phyloP scores from a whole-genome alignment of 2,888 invertebrate species.

The Carterocephalus palaemon region DNA sequence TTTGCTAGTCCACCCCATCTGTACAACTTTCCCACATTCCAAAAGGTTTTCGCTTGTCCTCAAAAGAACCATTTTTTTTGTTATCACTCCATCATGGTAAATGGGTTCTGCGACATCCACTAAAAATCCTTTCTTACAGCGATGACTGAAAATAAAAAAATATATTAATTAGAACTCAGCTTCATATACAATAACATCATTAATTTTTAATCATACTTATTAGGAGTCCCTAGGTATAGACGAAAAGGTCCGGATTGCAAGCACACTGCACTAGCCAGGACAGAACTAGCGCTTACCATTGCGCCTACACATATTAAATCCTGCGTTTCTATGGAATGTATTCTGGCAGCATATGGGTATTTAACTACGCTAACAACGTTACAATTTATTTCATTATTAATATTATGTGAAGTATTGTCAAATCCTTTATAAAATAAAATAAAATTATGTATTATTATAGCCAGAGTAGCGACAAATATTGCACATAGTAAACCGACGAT shows the following conservation, averaged over 20 bases:
- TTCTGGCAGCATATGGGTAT: constrained; percentile 54
- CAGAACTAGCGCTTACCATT: constrained; percentile 48
- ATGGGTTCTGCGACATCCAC: constrained; percentile 48
- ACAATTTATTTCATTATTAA: constrained; percentile 44
- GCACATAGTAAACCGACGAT: constrained; percentile 48
- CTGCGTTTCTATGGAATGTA: constrained; percentile 50
- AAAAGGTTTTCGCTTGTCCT: constrained; percentile 49
- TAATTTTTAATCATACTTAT: constrained; percentile 44
- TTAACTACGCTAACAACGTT: constrained; percentile 51
- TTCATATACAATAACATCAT: neutral
- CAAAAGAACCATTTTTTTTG: constrained; percentile 53
- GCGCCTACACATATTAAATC: constrained; percentile 63
- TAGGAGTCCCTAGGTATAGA: constrained; percentile 48
- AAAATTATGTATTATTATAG: constrained; percentile 50
- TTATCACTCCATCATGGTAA: constrained; percentile 46
- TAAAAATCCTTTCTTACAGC: constrained; percentile 62
- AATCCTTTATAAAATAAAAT: constrained; percentile 50
- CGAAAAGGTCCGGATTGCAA: constrained; percentile 54
- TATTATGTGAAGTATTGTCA: constrained; percentile 25
- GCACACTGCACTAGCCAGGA: constrained; percentile 57
- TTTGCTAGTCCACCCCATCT: constrained; percentile 37
- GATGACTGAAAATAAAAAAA: constrained; percentile 45
- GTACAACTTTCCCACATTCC: constrained; percentile 46
- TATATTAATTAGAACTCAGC: neutral
- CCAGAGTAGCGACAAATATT: constrained; percentile 51